Evolutionary conservation across 2,797 vertebrate species (phyloP).

Genomic region (Myotis daubentonii): DNA sequence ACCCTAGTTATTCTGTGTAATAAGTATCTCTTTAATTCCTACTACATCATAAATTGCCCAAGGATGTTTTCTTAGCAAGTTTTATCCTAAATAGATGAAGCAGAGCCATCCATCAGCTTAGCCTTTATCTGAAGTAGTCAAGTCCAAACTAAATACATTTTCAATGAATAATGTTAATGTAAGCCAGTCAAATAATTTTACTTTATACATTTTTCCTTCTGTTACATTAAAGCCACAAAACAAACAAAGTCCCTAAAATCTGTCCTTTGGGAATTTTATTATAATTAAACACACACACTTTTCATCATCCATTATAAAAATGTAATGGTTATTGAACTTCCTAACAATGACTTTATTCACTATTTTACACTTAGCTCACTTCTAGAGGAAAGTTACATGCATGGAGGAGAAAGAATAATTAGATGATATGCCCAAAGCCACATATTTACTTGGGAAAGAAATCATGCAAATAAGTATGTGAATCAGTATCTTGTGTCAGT

Average conservation of each 20-base stretch:
- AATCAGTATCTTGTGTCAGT: not conserved
- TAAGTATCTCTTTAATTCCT: not conserved
- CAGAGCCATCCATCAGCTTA: not conserved
- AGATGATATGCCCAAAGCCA: not conserved
- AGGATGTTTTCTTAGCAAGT: not conserved
- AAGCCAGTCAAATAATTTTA: constrained; percentile 21
- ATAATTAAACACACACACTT: constrained; percentile 20
- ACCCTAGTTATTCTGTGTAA: not conserved
- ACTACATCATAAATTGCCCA: not conserved
- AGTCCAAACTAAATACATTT: not conserved
- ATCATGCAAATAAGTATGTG: not conserved
- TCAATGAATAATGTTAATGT: constrained; percentile 30
- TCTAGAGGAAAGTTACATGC: not conserved
- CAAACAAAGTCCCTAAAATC: not conserved
- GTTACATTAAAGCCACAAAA: not conserved
- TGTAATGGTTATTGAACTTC: constrained; percentile 10
- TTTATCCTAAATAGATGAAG: not conserved
- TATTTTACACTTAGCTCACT: not conserved
- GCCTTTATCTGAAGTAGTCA: not conserved
- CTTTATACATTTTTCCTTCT: not conserved
- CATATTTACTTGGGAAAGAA: constrained; percentile 6
- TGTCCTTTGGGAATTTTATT: constrained; percentile 33
- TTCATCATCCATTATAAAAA: not conserved
- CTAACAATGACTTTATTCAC: constrained; percentile 33
- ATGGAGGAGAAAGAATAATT: not conserved